Percentiles rank a stretch among this genome's conserved stretches.
These are phyloP conservation scores for Phasia obesa DNA, from an alignment of 2,888 invertebrate species.

Conservation along the genomic window DNA sequence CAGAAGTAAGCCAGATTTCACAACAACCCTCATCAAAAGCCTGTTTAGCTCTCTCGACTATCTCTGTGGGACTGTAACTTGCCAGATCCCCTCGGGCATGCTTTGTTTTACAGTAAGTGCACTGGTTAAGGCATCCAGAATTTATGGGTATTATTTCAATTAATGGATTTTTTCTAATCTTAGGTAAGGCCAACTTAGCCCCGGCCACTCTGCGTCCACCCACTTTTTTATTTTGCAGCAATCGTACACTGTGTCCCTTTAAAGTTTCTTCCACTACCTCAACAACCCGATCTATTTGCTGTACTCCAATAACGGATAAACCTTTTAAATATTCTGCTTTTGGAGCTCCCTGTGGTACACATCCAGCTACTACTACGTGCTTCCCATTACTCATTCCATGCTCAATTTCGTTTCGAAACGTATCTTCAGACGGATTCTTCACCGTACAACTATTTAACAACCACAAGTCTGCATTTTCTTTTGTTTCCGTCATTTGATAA, in stretches of 20 bases:
- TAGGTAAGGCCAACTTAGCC: slow-evolving; percentile 93
- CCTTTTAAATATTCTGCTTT: slow-evolving; percentile 85
- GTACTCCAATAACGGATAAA: slow-evolving; percentile 97
- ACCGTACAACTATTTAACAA: slow-evolving; percentile 98
- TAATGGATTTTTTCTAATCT: slow-evolving; percentile 96
- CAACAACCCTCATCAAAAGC: slow-evolving; percentile 96
- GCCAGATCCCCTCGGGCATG: slow-evolving; percentile 98
- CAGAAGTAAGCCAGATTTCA: slow-evolving; percentile 98
- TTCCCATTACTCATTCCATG: slow-evolving; percentile 89
- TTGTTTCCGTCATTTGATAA: slow-evolving; percentile 91
- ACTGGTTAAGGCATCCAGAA: slow-evolving; percentile 98
- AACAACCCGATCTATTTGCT: slow-evolving; percentile 98
- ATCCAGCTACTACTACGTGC: slow-evolving; percentile 97
- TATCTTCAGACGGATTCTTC: slow-evolving; percentile 98
- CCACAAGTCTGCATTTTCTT: slow-evolving; percentile 94
- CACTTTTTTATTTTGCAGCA: slow-evolving; percentile 91
- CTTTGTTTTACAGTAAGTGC: slow-evolving; percentile 99
- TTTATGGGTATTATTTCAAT: slow-evolving; percentile 98
- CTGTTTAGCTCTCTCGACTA: slow-evolving; percentile 92
- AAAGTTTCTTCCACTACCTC: slow-evolving; percentile 99
- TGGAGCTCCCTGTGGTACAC: slow-evolving; percentile 97
- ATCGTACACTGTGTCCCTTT: slow-evolving; percentile 91
- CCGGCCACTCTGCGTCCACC: slow-evolving; percentile 92
- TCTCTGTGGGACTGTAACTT: slow-evolving; percentile 95
- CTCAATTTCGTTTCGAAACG: slow-evolving; percentile 94